phyloP scores from a whole-genome alignment of 1,140 invertebrate genomes.

The Anoplolepis gracilipes region DNA sequence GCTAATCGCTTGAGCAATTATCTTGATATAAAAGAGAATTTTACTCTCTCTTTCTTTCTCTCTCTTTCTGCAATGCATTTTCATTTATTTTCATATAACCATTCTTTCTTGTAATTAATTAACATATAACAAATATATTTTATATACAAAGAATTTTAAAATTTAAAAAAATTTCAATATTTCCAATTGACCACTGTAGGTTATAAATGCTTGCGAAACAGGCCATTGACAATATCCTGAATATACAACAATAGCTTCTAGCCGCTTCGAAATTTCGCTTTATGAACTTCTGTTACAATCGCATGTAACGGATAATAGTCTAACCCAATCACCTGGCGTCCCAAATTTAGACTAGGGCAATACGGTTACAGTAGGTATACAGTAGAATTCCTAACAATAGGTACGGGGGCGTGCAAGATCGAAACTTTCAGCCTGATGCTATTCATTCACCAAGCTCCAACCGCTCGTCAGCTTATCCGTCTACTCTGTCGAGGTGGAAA shows the following conservation, averaged over 20 bases:
- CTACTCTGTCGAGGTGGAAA: slow-evolving; percentile 68
- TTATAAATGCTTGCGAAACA: not conserved
- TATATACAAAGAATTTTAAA: not conserved
- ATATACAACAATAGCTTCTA: not conserved
- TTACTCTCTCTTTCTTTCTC: too few species aligned
- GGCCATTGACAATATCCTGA: not conserved
- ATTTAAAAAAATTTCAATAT: slow-evolving; percentile 11
- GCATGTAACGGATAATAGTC: slow-evolving; percentile 13
- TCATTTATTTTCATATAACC: not conserved
- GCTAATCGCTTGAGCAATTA: too few species aligned
- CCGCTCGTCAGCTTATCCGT: slow-evolving; percentile 70
- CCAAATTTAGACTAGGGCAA: slow-evolving; percentile 37
- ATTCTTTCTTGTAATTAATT: not conserved
- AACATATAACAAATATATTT: not conserved
- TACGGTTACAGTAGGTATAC: slow-evolving; percentile 55
- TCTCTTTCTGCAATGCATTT: not conserved
- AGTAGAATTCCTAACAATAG: slow-evolving; percentile 65
- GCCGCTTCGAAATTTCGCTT: not conserved
- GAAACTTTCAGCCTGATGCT: slow-evolving; percentile 71
- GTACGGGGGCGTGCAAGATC: slow-evolving; percentile 65
- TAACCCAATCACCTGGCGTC: slow-evolving; percentile 34
- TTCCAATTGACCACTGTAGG: not conserved
- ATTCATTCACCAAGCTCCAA: slow-evolving; percentile 65
- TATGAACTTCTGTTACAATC: slow-evolving; percentile 11
- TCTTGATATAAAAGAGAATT: not conserved